Evolutionary conservation across 2,888 invertebrate species (phyloP).

Genomic region (Ormyrus thymus): DNA sequence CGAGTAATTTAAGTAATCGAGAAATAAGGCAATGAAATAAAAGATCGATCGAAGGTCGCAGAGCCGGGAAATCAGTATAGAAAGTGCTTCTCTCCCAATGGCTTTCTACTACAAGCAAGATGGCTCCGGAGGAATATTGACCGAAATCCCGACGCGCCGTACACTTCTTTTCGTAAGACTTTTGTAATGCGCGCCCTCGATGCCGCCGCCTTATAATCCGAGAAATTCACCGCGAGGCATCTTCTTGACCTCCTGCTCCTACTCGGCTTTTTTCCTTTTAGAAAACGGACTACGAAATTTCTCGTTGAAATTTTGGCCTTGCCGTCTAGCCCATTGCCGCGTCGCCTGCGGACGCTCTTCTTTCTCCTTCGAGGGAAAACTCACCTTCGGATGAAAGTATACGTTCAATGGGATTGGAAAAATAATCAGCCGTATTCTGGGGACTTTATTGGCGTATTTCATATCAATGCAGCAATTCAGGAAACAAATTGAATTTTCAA

Average conservation of each 20-base stretch:
- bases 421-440: too few relatives aligned
- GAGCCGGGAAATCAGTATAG: not conserved
- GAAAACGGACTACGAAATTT: constrained; percentile 19
- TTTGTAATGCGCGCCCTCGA: constrained; percentile 7
- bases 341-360: too few relatives aligned
- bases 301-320: not conserved
- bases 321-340: too few relatives aligned
- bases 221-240: not conserved
- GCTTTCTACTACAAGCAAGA: not conserved
- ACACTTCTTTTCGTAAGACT: constrained; percentile 11
- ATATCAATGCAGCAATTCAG: too few relatives aligned
- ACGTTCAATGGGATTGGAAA: too few relatives aligned
- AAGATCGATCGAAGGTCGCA: not conserved
- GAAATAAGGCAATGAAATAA: not conserved
- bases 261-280: not conserved
- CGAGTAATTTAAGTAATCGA: too few relatives aligned
- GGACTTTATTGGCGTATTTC: too few relatives aligned
- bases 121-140: constrained; percentile 18
- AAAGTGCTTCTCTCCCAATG: not conserved
- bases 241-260: constrained; percentile 2
- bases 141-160: not conserved
- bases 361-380: too few relatives aligned
- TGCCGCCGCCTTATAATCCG: not conserved
- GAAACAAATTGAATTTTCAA: too few relatives aligned
- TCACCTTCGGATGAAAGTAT: too few relatives aligned